These are phyloP conservation scores for Poicephalus gulielmi DNA, from an alignment of 2,113 vertebrate species.

Conservation along the genomic window DNA sequence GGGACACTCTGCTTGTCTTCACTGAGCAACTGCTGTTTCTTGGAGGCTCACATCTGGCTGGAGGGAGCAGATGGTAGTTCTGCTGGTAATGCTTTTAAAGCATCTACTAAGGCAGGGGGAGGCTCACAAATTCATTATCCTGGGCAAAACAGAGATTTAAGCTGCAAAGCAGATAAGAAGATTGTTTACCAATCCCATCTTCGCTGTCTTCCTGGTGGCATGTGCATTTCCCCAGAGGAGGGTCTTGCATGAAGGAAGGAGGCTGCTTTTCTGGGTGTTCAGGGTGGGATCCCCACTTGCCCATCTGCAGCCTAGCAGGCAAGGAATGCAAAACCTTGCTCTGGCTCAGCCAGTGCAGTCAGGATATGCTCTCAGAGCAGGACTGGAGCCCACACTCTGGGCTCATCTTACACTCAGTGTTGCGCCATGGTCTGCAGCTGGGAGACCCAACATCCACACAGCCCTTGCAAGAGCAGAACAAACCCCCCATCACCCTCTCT, in stretches of 20 bases:
- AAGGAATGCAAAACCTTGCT: background rate
- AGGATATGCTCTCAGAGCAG: background rate
- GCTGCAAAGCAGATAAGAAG: slow-evolving; percentile 45
- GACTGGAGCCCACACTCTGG: background rate
- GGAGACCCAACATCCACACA: background rate
- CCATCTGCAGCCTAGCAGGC: background rate
- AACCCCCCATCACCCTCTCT: background rate
- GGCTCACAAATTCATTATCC: slow-evolving; percentile 17
- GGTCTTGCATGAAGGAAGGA: rapidly evolving
- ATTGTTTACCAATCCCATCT: background rate
- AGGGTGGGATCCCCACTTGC: rapidly evolving
- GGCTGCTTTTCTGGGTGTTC: background rate
- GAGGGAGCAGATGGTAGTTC: slow-evolving; percentile 27
- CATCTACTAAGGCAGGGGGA: background rate
- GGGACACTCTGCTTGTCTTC: background rate
- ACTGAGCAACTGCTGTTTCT: background rate
- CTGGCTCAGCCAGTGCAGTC: rapidly evolving
- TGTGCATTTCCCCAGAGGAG: background rate
- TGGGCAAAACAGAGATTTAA: slow-evolving; percentile 3
- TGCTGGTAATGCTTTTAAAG: slow-evolving; percentile 17
- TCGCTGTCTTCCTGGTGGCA: background rate
- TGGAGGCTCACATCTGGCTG: background rate
- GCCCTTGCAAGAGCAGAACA: background rate
- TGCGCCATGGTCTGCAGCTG: background rate
- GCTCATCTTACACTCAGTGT: background rate